Conservation (phyloP, 2,113 vertebrate genomes). For the Callithrix jacchus region DNA sequence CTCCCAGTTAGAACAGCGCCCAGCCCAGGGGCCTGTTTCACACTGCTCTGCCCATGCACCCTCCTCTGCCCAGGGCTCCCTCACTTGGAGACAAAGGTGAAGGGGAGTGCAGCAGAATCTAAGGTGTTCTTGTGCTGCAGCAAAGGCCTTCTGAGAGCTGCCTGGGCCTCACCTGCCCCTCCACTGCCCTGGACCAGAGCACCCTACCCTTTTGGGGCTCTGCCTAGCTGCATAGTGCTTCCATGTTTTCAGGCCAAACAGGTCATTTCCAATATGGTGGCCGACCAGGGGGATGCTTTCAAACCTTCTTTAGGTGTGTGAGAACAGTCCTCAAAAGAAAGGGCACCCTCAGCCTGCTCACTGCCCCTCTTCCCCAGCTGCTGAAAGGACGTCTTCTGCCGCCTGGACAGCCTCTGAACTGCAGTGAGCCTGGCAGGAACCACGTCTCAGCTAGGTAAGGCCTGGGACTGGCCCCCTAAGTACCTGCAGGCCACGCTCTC, state of each 20-base stretch:
- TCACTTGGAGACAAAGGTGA: not conserved
- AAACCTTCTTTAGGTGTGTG: not conserved
- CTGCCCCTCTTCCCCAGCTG: not conserved
- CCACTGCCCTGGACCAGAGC: not conserved
- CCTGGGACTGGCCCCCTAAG: not conserved
- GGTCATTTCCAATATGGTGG: not conserved
- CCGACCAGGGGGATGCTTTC: not conserved
- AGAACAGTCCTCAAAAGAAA: not conserved
- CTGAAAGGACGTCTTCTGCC: not conserved
- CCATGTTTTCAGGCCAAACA: not conserved
- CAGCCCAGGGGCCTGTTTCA: not conserved
- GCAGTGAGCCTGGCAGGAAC: not conserved
- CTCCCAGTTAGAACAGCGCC: not conserved
- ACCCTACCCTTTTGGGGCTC: not conserved
- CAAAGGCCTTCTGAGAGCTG: not conserved
- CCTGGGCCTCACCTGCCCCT: not conserved
- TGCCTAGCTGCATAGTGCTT: fast-evolving
- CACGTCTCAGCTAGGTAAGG: not conserved
- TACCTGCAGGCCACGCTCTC: not conserved
- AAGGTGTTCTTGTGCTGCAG: not conserved
- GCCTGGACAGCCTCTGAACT: not conserved
- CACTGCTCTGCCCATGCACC: not conserved
- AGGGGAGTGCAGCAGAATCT: not conserved
- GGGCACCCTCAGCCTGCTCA: not conserved
- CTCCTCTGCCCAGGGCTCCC: not conserved